These are phyloP conservation scores for Alethe diademata DNA, from an alignment of 2,113 vertebrate genomes.

Conservation along the genomic window DNA sequence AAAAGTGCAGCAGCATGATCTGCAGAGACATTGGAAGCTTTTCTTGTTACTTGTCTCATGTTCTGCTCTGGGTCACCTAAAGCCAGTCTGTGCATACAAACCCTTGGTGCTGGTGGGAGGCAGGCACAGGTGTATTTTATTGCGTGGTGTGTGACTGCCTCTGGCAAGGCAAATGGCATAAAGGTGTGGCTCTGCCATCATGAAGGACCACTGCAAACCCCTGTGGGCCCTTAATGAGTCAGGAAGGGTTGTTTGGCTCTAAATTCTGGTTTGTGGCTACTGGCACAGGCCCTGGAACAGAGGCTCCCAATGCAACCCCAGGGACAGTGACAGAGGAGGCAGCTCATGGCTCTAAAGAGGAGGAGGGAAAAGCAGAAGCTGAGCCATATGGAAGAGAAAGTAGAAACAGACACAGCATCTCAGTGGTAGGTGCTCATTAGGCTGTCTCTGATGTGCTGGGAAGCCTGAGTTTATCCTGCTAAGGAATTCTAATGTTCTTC, in stretches of 20 bases:
- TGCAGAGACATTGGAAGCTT: neutral
- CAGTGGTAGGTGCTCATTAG: slow-evolving; percentile 4
- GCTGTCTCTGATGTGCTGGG: neutral
- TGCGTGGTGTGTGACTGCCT: neutral
- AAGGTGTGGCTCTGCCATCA: fast-evolving
- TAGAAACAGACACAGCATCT: neutral
- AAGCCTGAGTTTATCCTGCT: neutral
- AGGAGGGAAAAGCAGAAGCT: neutral
- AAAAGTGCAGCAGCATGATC: neutral
- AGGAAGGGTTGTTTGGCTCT: neutral
- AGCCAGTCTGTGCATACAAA: fast-evolving
- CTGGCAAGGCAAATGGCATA: neutral
- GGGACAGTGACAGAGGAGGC: neutral
- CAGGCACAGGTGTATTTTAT: neutral
- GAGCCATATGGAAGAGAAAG: slow-evolving; percentile 14
- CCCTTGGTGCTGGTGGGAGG: fast-evolving
- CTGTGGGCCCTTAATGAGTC: neutral
- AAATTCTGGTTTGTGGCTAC: neutral
- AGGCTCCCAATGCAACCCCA: neutral
- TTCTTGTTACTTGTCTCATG: neutral
- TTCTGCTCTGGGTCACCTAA: neutral
- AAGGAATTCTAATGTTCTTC: neutral
- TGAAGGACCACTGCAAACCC: neutral
- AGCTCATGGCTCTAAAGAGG: neutral
- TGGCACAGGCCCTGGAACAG: neutral